phyloP scores from a whole-genome alignment of 2,797 vertebrate genomes.

The Epinephelus coioides region DNA sequence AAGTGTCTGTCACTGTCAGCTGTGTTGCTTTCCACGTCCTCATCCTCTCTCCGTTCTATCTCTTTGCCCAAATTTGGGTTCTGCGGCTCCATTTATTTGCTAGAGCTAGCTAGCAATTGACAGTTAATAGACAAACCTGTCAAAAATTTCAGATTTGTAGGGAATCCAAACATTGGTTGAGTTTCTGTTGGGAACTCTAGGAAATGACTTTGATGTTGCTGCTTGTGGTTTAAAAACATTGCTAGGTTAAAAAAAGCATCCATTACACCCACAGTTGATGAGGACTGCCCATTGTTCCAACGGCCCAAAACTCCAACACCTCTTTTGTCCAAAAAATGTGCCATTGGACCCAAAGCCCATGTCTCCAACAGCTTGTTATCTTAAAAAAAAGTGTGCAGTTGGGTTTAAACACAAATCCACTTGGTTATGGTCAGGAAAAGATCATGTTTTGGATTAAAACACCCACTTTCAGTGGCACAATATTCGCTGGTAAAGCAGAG shows the following conservation, averaged over 20 bases:
- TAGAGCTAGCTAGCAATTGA: not conserved
- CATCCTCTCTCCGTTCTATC: not conserved
- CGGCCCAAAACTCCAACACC: too few species aligned
- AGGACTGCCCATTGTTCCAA: too few species aligned
- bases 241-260: not conserved
- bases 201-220: not conserved
- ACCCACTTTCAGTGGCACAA: too few species aligned
- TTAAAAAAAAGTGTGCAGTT: too few species aligned
- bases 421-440: too few species aligned
- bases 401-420: too few species aligned
- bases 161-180: not conserved
- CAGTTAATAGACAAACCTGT: not conserved
- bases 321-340: too few species aligned
- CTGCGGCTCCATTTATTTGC: too few species aligned
- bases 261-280: not conserved
- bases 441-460: too few species aligned
- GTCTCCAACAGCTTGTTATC: too few species aligned
- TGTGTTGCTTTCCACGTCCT: slow-evolving; percentile 2
- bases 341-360: too few species aligned
- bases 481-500: too few species aligned
- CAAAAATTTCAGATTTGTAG: not conserved
- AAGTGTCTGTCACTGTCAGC: not conserved
- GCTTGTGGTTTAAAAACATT: slow-evolving; percentile 1
- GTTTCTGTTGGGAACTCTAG: not conserved
- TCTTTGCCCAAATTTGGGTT: not conserved